Base-by-base conservation (phyloP, 2,888 invertebrate species). In the Drosophila incognita region DNA sequence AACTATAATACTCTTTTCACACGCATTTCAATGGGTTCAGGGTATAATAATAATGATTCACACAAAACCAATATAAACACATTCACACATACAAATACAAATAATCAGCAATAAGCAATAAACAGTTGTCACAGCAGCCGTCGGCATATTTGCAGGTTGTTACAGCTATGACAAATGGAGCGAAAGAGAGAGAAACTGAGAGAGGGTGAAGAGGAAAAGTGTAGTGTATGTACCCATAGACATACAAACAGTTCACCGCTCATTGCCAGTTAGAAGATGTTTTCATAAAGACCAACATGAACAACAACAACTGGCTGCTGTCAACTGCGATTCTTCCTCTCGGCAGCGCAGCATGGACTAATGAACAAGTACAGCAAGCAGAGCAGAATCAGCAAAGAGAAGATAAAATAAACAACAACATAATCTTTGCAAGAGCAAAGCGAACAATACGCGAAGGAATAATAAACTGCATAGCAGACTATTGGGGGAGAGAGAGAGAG, bases 61-160 rank as follows among this genome's bases (percentile, higher is more conserved):
- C 82, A 82, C 66, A 62, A 67, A 74, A 74, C 74, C 78, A 84
- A 83, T 73, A 83, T 78, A 85, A 81, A 53, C 6, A 35, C 15
- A 87, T 85, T 79, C n/a, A 40, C 10, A 40, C 40, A 13, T 13
- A 10, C 10, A 87, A 81, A 36, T 36, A 36, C 11, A 85, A 85
- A 81, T 85, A 89, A 83, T 89, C 88, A 87, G 88, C 81, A 87
- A 79, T 75, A 81, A 81, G 79, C 72, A 73, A 78, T 75, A 85
- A 83, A 75, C 74, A 73, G 83, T 31, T 48, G 69, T 38, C 27
- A 29, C 69, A 38, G 57, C 58, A 68, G 58, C 72, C 64, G 52
- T 51, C 60, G 63, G 67, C 49, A 74, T 75, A 74, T 78, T 73
- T 82, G 80, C 82, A 73, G 85, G 82, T 82, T 84, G 78, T 82